These are phyloP conservation scores for Muntiacus muntjak DNA, from an alignment of 2,113 vertebrate genomes.

Conservation along the genomic window DNA sequence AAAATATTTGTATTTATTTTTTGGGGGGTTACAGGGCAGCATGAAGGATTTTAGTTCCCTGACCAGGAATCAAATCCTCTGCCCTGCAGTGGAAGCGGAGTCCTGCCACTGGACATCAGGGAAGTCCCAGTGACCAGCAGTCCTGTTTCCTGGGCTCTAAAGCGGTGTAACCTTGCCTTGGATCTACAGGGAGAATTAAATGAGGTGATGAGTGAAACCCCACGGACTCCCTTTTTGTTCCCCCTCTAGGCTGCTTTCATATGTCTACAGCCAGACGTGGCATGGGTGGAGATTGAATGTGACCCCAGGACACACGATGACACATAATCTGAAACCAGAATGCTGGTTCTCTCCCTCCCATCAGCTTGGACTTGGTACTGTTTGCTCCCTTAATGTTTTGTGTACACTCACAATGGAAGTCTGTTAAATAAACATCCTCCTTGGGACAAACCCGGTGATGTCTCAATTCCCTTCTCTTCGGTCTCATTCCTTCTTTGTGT, in stretches of 20 bases:
- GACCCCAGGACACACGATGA: not conserved
- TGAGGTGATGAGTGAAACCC: too few relatives aligned
- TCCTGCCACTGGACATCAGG: not conserved
- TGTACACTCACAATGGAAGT: too few relatives aligned
- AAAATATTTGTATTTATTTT: not conserved
- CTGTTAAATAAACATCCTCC: not conserved
- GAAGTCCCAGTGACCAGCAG: not conserved
- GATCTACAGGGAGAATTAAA: not conserved
- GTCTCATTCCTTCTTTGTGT: not conserved
- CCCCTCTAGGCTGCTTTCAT: not conserved
- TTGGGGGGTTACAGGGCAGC: not conserved
- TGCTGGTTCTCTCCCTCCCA: not conserved
- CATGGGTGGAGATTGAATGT: accelerated
- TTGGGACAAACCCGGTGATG: not conserved
- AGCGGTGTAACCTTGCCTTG: not conserved
- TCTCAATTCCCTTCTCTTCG: not conserved
- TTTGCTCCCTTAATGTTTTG: too few relatives aligned
- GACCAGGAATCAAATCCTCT: not conserved
- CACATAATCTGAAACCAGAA: not conserved
- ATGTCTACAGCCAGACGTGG: not conserved
- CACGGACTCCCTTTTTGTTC: accelerated
- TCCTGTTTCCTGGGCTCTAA: not conserved
- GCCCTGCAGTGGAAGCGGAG: not conserved
- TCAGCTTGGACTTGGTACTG: accelerated
- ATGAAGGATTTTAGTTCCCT: not conserved